phyloP scores from a whole-genome alignment of 35 echinoderm and acorn worm genomes.

The Ophioderma brevispina region DNA sequence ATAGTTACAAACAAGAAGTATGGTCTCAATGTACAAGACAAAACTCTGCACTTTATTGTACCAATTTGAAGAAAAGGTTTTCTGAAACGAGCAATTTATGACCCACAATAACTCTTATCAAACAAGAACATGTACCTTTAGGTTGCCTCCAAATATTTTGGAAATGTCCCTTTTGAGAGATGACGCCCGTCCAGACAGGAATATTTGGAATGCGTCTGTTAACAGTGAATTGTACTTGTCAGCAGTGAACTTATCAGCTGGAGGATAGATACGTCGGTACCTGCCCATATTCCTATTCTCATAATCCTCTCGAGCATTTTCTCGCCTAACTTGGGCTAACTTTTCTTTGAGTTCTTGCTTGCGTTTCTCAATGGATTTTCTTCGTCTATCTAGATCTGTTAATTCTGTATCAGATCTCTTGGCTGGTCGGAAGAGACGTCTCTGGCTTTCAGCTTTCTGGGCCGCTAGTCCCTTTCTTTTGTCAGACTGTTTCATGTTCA shows the following conservation, averaged over 20 bases:
- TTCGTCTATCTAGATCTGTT: slow-evolving; percentile 67
- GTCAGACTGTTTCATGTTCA: slow-evolving; percentile 93
- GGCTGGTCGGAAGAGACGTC: slow-evolving; percentile 71
- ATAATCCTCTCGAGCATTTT: slow-evolving; percentile 88
- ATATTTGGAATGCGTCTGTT: slow-evolving; percentile 87
- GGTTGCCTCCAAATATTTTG: slow-evolving; percentile 29
- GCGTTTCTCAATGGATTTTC: slow-evolving; percentile 72
- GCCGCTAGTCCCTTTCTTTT: slow-evolving; percentile 96
- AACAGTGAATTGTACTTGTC: slow-evolving; percentile 79
- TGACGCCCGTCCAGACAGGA: slow-evolving; percentile 74
- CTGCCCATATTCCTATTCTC: slow-evolving; percentile 96
- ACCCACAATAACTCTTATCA: neutral
- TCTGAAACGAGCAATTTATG: neutral
- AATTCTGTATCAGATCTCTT: slow-evolving; percentile 70
- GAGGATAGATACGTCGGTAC: slow-evolving; percentile 88
- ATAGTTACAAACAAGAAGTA: too few species aligned
- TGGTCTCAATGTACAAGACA: neutral
- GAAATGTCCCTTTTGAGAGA: slow-evolving; percentile 60
- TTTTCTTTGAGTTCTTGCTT: slow-evolving; percentile 88
- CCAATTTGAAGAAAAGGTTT: too few species aligned
- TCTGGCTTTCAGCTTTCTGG: slow-evolving; percentile 91
- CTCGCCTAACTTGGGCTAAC: slow-evolving; percentile 72
- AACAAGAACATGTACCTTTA: slow-evolving; percentile 28
- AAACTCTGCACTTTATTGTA: too few species aligned
- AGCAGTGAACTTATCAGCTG: slow-evolving; percentile 59